Evolutionary conservation across 2,113 vertebrate genomes (phyloP).

Genomic region (Anolis sagrei): DNA sequence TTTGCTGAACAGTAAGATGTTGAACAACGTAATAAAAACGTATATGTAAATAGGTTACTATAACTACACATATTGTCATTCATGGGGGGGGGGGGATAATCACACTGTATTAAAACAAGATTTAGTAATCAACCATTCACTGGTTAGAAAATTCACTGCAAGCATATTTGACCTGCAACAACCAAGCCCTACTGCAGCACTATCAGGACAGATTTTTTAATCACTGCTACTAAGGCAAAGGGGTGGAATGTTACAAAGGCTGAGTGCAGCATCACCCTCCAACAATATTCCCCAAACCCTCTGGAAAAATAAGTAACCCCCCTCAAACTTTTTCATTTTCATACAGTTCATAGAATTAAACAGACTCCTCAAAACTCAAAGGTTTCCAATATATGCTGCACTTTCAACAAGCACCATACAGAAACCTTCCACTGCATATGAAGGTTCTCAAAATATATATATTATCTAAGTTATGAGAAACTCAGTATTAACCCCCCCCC

Average conservation of each 20-base stretch:
- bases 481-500: background rate
- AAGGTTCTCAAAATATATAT: background rate
- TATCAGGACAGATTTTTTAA: slow-evolving; percentile 26
- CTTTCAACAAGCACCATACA: slow-evolving; percentile 1
- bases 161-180: slow-evolving; percentile 69
- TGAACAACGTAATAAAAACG: slow-evolving; percentile 28
- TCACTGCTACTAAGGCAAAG: slow-evolving; percentile 51
- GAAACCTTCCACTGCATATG: background rate
- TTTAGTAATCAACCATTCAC: slow-evolving; percentile 46
- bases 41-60: slow-evolving; percentile 44
- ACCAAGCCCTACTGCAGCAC: slow-evolving; percentile 72
- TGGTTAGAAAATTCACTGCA: slow-evolving; percentile 62
- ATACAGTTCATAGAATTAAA: slow-evolving; percentile 37
- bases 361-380: slow-evolving; percentile 46
- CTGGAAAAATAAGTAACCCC: slow-evolving; percentile 38
- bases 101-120: slow-evolving; percentile 52
- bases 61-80: slow-evolving; percentile 23
- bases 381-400: background rate
- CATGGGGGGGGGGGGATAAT: slow-evolving; percentile 8
- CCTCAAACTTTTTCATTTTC: slow-evolving; percentile 41
- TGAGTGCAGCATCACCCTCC: slow-evolving; percentile 41
- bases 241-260: slow-evolving; percentile 65
- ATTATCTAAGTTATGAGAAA: background rate
- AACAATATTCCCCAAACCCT: slow-evolving; percentile 27
- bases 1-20: slow-evolving; percentile 43